Evolutionary conservation across 1,140 invertebrate genomes (phyloP).

Genomic region (Glomeris maerens): DNA sequence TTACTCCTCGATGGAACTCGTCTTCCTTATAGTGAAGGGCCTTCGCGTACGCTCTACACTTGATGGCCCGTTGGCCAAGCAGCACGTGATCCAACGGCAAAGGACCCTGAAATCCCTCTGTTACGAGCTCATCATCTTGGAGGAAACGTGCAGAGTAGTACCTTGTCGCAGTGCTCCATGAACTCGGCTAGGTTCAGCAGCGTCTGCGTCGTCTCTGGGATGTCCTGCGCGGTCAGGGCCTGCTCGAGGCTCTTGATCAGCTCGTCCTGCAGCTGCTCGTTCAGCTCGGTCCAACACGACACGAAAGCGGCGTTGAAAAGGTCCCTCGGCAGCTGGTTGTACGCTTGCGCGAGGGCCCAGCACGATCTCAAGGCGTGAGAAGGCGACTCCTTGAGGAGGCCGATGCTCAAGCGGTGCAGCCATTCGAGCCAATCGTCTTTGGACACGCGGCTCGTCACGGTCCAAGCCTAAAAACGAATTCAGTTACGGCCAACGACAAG

Average conservation of each 20-base stretch:
- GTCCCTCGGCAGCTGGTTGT: slow-evolving; percentile 82
- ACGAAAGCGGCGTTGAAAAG: slow-evolving; percentile 98
- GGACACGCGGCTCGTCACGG: slow-evolving; percentile 71
- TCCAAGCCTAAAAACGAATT: slow-evolving; percentile 48
- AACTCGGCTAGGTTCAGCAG: slow-evolving; percentile 97
- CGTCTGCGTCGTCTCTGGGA: slow-evolving; percentile 94
- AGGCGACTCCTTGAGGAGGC: slow-evolving; percentile 86
- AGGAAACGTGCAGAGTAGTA: slow-evolving; percentile 18
- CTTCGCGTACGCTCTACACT: slow-evolving; percentile 80
- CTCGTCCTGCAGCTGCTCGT: slow-evolving; percentile 63
- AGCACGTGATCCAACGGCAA: slow-evolving; percentile 76
- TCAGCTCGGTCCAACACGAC: slow-evolving; percentile 94
- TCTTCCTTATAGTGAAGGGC: slow-evolving; percentile 98
- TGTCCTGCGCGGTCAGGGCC: slow-evolving; percentile 78
- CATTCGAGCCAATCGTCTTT: slow-evolving; percentile 99
- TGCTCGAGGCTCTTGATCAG: slow-evolving; percentile 74
- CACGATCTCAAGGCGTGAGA: slow-evolving; percentile 82
- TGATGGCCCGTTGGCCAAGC: slow-evolving; percentile 63
- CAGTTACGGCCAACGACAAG: neutral
- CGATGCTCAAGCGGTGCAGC: slow-evolving; percentile 78
- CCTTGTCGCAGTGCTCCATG: slow-evolving; percentile 97
- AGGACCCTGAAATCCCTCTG: slow-evolving; percentile 45
- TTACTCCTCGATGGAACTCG: slow-evolving; percentile 64
- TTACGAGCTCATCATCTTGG: neutral
- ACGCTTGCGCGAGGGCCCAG: slow-evolving; percentile 79